Conservation (phyloP, 2,113 vertebrate species). For the Boulengeromyrus knoepffleri region DNA sequence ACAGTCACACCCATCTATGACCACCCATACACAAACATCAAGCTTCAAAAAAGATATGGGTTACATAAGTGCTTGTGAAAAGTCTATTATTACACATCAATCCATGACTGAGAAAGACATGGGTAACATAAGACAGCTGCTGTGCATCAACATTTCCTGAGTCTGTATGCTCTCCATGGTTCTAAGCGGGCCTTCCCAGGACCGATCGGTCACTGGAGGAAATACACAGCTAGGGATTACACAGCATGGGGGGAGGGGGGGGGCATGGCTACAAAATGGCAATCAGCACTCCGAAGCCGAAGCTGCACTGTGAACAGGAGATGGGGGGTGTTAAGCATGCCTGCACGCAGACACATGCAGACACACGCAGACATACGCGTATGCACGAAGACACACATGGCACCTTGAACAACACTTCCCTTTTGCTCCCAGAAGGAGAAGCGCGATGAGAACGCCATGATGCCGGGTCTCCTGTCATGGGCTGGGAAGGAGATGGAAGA, state of each 20-base stretch:
- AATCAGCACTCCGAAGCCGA: background rate
- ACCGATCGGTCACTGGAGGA: background rate
- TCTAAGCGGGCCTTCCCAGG: background rate
- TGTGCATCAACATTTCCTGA: background rate
- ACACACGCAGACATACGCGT: background rate
- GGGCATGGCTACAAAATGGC: background rate
- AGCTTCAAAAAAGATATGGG: background rate
- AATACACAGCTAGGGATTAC: background rate
- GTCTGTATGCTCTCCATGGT: background rate
- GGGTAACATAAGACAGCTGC: background rate
- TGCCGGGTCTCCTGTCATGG: slow-evolving; percentile 59
- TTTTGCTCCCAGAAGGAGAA: slow-evolving; percentile 99
- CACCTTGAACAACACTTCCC: slow-evolving; percentile 76
- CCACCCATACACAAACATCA: background rate
- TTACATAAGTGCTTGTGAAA: background rate
- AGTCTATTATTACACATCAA: background rate
- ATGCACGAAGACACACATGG: background rate
- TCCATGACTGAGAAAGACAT: background rate
- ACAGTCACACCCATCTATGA: background rate
- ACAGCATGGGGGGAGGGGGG: background rate
- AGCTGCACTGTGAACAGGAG: background rate
- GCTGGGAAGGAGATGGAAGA: slow-evolving; percentile 43
- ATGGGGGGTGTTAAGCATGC: background rate
- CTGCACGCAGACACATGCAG: background rate
- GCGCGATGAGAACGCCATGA: slow-evolving; percentile 94